A percentile compares a stretch with the other conserved stretches of the same genome.
Evolutionary conservation across 2,797 vertebrate species (phyloP).

Genomic region (Acanthornis magna): DNA sequence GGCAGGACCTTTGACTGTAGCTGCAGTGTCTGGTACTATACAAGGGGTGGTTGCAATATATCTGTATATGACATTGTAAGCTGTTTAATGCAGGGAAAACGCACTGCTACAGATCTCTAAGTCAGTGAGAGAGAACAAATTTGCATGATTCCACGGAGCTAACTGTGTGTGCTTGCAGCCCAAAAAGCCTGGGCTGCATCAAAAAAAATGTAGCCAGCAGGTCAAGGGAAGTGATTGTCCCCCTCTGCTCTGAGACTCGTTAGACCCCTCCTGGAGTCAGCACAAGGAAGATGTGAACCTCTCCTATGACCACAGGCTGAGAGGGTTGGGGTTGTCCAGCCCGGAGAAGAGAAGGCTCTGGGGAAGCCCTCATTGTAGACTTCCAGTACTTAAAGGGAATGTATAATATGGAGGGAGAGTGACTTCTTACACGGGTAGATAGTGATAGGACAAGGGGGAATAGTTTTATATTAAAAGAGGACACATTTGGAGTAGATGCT

Average conservation of each 20-base stretch:
- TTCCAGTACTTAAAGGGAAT: neutral
- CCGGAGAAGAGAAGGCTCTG: neutral
- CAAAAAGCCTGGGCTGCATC: neutral
- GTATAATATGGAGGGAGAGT: neutral
- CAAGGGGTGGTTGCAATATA: neutral
- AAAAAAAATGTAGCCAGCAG: fast-evolving
- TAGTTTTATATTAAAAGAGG: neutral
- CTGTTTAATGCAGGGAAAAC: neutral
- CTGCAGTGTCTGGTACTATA: neutral
- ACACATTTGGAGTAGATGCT: neutral
- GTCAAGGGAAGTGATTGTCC: neutral
- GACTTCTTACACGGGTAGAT: neutral
- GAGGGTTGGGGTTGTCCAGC: neutral
- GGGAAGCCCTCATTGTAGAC: neutral
- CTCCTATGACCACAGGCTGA: neutral
- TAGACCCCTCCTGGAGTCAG: neutral
- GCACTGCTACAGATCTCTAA: fast-evolving
- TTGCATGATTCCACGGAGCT: fast-evolving
- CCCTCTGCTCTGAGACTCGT: neutral
- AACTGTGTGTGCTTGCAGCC: neutral
- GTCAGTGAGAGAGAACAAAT: neutral
- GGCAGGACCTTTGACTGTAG: neutral
- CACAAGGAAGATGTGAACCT: neutral
- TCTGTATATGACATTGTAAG: neutral
- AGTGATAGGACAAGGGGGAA: neutral